Conservation (phyloP, 2,888 invertebrate genomes). For the Nemapogon koenigi region DNA sequence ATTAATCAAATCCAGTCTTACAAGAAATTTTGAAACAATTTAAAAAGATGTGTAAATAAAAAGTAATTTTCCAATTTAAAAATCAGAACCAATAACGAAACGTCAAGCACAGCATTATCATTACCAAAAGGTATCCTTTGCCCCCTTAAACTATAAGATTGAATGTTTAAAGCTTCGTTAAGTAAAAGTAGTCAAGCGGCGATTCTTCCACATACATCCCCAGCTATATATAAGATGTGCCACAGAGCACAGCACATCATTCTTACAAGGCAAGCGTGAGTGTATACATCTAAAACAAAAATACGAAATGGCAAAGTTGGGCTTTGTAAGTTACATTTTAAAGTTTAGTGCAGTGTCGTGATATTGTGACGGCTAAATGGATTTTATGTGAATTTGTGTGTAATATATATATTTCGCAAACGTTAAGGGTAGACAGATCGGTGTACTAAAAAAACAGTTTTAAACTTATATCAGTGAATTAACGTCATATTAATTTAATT, state of each 20-base stretch:
- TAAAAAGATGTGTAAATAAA: no score
- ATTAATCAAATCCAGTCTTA: no score
- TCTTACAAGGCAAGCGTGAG: conserved; percentile 27
- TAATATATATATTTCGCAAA: no score
- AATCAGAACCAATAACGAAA: no score
- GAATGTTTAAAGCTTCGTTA: conserved; percentile 25
- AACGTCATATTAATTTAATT: no score
- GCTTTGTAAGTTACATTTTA: conserved; percentile 41
- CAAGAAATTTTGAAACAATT: no score
- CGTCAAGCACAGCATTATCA: neutral
- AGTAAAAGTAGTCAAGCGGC: conserved; percentile 46
- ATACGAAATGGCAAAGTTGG: conserved; percentile 46
- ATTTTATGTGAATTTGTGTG: neutral
- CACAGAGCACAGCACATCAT: conserved; percentile 32
- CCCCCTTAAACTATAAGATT: conserved; percentile 3
- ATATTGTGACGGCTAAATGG: conserved; percentile 14
- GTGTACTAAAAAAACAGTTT: no score
- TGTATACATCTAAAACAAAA: conserved; percentile 2
- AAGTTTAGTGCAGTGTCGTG: conserved; percentile 50
- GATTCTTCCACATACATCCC: conserved; percentile 24
- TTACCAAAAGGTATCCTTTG: neutral
- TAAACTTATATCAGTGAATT: no score
- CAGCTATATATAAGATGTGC: conserved; percentile 46
- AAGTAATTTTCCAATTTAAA: no score
- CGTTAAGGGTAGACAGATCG: no score